A percentile compares a stretch with the other conserved stretches of the same genome.
phyloP scores from a whole-genome alignment of 1,140 invertebrate genomes.

The Neodiprion lecontei region DNA sequence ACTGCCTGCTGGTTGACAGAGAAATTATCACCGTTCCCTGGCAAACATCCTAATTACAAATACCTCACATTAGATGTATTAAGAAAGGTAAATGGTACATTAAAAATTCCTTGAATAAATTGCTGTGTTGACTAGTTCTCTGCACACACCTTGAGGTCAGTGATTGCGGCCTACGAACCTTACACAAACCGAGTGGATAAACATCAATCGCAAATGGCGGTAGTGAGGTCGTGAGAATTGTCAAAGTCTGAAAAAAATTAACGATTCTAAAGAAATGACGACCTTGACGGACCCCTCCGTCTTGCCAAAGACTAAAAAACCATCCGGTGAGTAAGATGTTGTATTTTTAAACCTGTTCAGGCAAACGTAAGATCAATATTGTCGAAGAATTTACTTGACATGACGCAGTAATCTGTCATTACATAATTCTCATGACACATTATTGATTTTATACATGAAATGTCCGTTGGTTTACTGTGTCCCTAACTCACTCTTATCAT shows the following conservation, averaged over 20 bases:
- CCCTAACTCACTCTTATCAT: too few species aligned
- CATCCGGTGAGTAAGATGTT: slow-evolving; percentile 46
- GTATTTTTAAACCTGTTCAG: not conserved
- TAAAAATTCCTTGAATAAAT: not conserved
- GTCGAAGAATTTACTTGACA: not conserved
- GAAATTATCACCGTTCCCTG: too few species aligned
- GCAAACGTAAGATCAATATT: not conserved
- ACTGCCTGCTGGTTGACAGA: too few species aligned
- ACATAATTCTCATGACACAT: not conserved
- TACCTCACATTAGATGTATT: too few species aligned
- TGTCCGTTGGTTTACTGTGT: not conserved
- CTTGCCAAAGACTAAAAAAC: slow-evolving; percentile 55
- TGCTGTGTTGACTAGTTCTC: not conserved
- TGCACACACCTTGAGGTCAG: not conserved
- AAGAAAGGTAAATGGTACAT: too few species aligned
- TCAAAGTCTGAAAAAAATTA: not conserved
- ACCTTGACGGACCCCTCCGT: slow-evolving; percentile 43
- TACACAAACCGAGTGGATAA: not conserved
- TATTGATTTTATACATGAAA: not conserved
- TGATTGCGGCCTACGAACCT: too few species aligned
- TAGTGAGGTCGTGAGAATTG: not conserved
- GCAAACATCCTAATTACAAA: too few species aligned
- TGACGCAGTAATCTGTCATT: not conserved
- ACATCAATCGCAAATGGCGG: not conserved
- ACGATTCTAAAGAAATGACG: slow-evolving; percentile 37